These are phyloP conservation scores for Altica lythri DNA, from an alignment of 2,888 invertebrate genomes.

Conservation along the genomic window DNA sequence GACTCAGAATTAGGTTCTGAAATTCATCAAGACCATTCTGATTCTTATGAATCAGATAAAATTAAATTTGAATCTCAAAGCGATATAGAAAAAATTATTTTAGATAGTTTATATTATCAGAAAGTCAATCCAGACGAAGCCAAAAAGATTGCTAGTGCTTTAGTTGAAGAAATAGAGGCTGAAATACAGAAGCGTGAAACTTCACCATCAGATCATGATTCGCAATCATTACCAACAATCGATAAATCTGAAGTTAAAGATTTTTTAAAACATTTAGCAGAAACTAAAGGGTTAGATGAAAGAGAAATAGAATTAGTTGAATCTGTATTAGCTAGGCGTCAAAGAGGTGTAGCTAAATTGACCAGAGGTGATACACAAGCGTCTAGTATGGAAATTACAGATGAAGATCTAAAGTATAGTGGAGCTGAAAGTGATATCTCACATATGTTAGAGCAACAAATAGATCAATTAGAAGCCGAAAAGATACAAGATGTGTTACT, in stretches of 20 bases:
- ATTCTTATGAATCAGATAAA: slow-evolving; percentile 52
- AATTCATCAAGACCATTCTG: slow-evolving; percentile 54
- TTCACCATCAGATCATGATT: slow-evolving; percentile 25
- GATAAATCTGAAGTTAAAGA: slow-evolving; percentile 55
- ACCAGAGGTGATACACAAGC: slow-evolving; percentile 59
- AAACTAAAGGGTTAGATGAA: slow-evolving; percentile 57
- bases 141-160: slow-evolving; percentile 58
- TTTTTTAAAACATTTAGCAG: slow-evolving; percentile 56
- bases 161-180: slow-evolving; percentile 61
- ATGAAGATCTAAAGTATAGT: slow-evolving; percentile 73
- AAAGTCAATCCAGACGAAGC: slow-evolving; percentile 60
- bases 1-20: slow-evolving; percentile 56
- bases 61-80: slow-evolving; percentile 54
- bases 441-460: slow-evolving; percentile 54
- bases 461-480: slow-evolving; percentile 58
- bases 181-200: slow-evolving; percentile 58
- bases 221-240: slow-evolving; percentile 24
- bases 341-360: slow-evolving; percentile 55
- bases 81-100: slow-evolving; percentile 54
- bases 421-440: slow-evolving; percentile 70
- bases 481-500: slow-evolving; percentile 56
- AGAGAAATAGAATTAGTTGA: slow-evolving; percentile 59
- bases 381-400: slow-evolving; percentile 63
- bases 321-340: slow-evolving; percentile 59
- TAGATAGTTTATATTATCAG: slow-evolving; percentile 55